Evolutionary conservation across 2,113 vertebrate genomes (phyloP), one percentile per base, ranked within the genome.

Genomic region (Brienomyrus brachyistius): DNA sequence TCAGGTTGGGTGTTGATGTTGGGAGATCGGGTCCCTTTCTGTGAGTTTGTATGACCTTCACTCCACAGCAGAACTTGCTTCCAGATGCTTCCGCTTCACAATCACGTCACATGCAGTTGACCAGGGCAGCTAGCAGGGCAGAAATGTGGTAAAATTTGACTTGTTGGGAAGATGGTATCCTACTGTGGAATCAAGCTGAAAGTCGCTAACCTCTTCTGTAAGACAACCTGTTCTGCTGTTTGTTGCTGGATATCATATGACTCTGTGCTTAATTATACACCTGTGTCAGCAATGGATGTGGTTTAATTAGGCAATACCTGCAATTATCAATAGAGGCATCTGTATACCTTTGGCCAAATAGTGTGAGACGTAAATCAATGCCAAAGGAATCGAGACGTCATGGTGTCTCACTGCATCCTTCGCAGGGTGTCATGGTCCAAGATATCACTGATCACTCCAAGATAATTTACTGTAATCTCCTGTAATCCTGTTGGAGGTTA

Each of bases 381-480:
- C 59, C 40, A 74, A 48, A 62, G 48, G 17, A 45, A 35, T 50
- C 23, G 19, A 59, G 89, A 85, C 31, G 85, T 19, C 35, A 54
- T 43, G 40, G 45, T 86, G 47, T 86, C 8, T 31, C 62, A 50
- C 45, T 84, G 45, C 54, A 86, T 13, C 17, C 89, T 27, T 70
- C 15, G 5, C 19, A 35, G 51, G 50, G 31, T 6, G 13, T 89
- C 66, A 89, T 86, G 45, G 54, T 27, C 83, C 66, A 23, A 13
- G 21, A 17, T 23, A 70, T 47, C 82, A 17, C 40, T 86, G 54
- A 86, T 89, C 84, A 45, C 45, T 45, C 31, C 45, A 27, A 62
- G 62, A 89, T 89, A 89, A 89, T 40, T 56, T 21, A 31, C 43
- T 13, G 43, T 45, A 66, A 86, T 84, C 35, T 86, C 56, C n/a